Evolutionary conservation across 2,888 invertebrate species (phyloP), one percentile per base, ranked within the genome.

Genomic region (Apamea sordens): DNA sequence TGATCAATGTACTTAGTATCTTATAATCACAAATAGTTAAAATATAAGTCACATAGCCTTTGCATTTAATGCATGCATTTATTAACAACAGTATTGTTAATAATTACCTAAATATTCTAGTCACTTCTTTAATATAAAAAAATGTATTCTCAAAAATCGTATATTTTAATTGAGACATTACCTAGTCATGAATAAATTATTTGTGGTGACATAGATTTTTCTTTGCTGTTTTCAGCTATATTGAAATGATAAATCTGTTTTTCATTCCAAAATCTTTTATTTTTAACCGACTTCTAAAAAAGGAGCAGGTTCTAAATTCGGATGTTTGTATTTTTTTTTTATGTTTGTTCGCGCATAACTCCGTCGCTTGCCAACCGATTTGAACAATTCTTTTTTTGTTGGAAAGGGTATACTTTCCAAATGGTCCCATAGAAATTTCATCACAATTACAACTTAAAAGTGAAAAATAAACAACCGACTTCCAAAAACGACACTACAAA

Each of bases 101-200:
- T 59, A 21, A 41, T 77, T 68, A n/a, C n/a, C n/a, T n/a, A 2
- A 76, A 28, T 61, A 59, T 68, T 80, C 82, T 68, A 80, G 82
- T 80, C 80, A 67, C n/a, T 67, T 32, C 2, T 0, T 2, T 15
- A 71, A 1, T 81, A 50, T 21, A 2, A 32, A 18, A 18, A 32
- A 21, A 1, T 44, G 5, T 63, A 75, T 21, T 81, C 47, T 53
- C 3, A 53, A 53, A 59, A 44, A n/a, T 47, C 1, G 0, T 59
- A 44, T 32, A 73, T 80, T 73, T 73, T 61, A 41, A 73, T 65
- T 47, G 44, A 59, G n/a, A 82, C 24, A 21, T 28, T 50, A 21
- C 0, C 61, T 71, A 71, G 84, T 81, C 67, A 68, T 68, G 61
- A 83, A 78, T 81, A 81, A 82, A 82, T 70, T 36, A 67, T 67